Percentiles rank a stretch among this genome's conserved stretches.
Evolutionary conservation across 2,113 vertebrate genomes (phyloP).

Genomic region (Bettongia penicillata): DNA sequence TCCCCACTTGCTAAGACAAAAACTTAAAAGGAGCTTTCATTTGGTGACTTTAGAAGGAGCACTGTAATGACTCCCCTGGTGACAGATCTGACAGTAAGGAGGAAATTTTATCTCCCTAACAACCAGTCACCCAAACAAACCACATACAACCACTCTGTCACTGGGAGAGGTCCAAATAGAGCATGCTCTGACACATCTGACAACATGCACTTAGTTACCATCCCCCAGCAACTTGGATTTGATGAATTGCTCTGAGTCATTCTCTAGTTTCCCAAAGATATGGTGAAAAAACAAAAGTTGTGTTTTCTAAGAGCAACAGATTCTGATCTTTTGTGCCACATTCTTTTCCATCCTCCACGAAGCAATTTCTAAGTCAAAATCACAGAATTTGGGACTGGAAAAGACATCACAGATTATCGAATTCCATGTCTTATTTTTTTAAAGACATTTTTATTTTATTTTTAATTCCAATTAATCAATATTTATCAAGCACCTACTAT

Average conservation of each 20-base stretch:
- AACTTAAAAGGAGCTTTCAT: not conserved
- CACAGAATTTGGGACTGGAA: not conserved
- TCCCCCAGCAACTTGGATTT: not conserved
- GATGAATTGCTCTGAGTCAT: constrained; percentile 30
- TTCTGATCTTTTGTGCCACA: not conserved
- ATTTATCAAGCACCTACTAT: not conserved
- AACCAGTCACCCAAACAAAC: not conserved
- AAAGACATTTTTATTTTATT: not conserved
- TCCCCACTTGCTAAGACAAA: not conserved
- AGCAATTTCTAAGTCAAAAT: not conserved
- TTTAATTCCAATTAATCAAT: not conserved
- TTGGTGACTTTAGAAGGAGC: not conserved
- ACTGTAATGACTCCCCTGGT: not conserved
- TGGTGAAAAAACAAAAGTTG: constrained; percentile 5
- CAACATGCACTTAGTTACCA: not conserved
- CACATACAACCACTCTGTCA: not conserved
- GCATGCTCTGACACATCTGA: constrained; percentile 12
- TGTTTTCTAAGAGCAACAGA: constrained; percentile 8
- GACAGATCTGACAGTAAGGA: not conserved
- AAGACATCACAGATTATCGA: not conserved
- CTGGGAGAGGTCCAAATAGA: not conserved
- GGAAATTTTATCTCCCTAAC: not conserved
- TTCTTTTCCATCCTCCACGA: constrained; percentile 61
- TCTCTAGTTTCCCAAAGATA: constrained; percentile 18
- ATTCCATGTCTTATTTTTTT: not conserved